Evolutionary conservation across 2,113 vertebrate species (phyloP).

Genomic region (Mustela lutreola): DNA sequence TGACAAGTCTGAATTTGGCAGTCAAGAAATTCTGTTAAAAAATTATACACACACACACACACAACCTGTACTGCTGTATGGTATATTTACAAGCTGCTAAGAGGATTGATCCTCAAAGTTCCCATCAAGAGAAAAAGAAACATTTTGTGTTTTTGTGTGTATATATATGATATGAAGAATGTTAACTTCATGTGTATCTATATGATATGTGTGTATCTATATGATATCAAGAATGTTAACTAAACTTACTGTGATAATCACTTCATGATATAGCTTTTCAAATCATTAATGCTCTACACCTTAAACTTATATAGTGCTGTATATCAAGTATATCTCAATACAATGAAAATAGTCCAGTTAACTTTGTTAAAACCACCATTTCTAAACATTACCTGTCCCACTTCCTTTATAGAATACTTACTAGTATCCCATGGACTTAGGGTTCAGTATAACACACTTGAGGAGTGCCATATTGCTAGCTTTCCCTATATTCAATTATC

Average conservation of each 20-base stretch:
- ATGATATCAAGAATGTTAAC: neutral
- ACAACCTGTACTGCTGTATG: neutral
- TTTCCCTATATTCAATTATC: slow-evolving; percentile 33
- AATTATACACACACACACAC: neutral
- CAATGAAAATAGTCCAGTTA: neutral
- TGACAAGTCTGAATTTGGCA: neutral
- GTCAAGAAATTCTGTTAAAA: neutral
- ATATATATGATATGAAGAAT: neutral
- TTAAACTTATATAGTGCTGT: neutral
- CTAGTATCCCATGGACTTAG: neutral
- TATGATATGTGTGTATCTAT: neutral
- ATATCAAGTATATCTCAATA: neutral
- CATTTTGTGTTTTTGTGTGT: neutral
- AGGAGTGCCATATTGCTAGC: neutral
- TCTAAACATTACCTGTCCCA: neutral
- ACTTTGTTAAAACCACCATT: neutral
- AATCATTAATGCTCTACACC: neutral
- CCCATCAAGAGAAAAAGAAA: neutral
- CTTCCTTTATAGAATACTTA: neutral
- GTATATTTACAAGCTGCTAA: neutral
- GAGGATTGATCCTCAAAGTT: neutral
- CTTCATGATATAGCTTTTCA: neutral
- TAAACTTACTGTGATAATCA: neutral
- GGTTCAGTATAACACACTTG: neutral
- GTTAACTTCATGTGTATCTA: neutral